These are phyloP conservation scores for Mirounga angustirostris DNA, from an alignment of 2,113 vertebrate species.

Conservation along the genomic window DNA sequence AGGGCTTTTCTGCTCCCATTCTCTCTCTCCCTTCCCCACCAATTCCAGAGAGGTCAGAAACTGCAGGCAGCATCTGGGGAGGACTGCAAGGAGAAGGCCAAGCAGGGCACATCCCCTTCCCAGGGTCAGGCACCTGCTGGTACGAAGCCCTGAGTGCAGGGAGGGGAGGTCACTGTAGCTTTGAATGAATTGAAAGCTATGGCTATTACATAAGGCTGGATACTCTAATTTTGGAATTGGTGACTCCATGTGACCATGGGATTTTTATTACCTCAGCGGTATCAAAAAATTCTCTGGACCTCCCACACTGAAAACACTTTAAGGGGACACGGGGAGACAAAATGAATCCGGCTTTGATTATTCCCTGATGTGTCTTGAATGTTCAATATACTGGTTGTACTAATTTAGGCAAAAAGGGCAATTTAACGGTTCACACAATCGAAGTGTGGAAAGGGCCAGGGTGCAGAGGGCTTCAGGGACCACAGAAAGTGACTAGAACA, in stretches of 20 bases:
- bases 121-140: not conserved
- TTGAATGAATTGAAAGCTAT: constrained; percentile 13
- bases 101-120: not conserved
- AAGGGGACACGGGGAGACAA: not conserved
- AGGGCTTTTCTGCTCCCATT: not conserved
- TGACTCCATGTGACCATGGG: not conserved
- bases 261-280: constrained; percentile 8
- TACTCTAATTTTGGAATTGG: constrained; percentile 13
- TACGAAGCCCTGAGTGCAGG: not conserved
- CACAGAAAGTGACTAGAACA: not conserved
- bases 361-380: not conserved
- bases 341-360: not conserved
- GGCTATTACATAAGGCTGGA: not conserved
- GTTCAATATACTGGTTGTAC: not conserved
- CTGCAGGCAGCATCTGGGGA: not conserved
- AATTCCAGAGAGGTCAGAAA: not conserved
- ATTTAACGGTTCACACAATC: not conserved
- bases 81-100: not conserved
- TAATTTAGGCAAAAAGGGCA: not conserved
- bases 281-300: not conserved
- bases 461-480: not conserved
- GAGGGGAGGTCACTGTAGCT: not conserved
- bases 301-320: not conserved
- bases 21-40: not conserved
- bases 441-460: not conserved